Conservation (phyloP, 1,140 invertebrate species). For the Trachymyrmex septentrionalis region DNA sequence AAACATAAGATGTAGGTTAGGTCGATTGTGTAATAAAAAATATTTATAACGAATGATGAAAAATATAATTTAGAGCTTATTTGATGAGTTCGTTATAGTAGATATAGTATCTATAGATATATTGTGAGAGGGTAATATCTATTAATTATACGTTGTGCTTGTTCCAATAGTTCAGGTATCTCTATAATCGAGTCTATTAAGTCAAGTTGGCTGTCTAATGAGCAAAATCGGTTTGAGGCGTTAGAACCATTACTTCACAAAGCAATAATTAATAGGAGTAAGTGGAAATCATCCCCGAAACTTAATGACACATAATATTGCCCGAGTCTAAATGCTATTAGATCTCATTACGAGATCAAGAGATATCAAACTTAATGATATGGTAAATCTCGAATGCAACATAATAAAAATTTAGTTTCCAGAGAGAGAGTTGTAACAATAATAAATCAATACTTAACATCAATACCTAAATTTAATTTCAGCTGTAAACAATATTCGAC, state of each 20-base stretch:
- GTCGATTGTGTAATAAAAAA: background rate
- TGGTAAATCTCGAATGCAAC: background rate
- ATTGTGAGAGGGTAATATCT: slow-evolving; percentile 58
- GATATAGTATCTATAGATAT: background rate
- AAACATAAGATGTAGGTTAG: background rate
- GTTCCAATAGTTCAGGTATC: slow-evolving; percentile 55
- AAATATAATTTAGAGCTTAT: background rate
- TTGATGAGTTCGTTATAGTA: background rate
- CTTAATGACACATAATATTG: slow-evolving; percentile 48
- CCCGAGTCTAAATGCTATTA: slow-evolving; percentile 14
- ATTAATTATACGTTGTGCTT: slow-evolving; percentile 68
- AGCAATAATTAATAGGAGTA: slow-evolving; percentile 68
- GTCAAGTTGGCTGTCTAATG: slow-evolving; percentile 43
- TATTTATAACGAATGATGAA: background rate
- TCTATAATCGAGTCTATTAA: slow-evolving; percentile 64
- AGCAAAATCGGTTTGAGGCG: slow-evolving; percentile 46
- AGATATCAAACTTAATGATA: slow-evolving; percentile 14
- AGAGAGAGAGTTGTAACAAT: background rate
- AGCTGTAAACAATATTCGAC: background rate
- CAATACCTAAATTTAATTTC: background rate
- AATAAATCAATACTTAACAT: background rate
- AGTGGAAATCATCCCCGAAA: slow-evolving; percentile 60
- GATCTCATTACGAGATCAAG: slow-evolving; percentile 14
- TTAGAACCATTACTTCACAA: slow-evolving; percentile 64
- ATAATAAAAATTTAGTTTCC: background rate